Base-by-base conservation (phyloP, 2,888 invertebrate genomes). In the Griposia aprilina region DNA sequence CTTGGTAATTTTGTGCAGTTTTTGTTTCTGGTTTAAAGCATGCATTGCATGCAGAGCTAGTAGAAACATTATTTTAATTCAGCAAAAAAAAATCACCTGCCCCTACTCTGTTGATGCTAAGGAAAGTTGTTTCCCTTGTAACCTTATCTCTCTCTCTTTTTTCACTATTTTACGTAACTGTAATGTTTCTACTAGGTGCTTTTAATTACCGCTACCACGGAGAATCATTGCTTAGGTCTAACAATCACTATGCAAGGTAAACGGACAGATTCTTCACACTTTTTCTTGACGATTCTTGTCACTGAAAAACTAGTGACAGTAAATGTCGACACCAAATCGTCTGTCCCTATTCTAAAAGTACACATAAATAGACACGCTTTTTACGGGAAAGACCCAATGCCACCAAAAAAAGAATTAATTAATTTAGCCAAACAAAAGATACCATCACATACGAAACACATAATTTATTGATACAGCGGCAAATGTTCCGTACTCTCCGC, bases 401-500 rank as follows among this genome's bases (percentile, higher is more conserved):
- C 36, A 70, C 15, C 8, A 50, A 5, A 36, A 36, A 65, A 30
- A n/a, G 0, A 66, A 26, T 3, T n/a, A 52, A 20, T 26, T 41
- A 23, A 71, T 57, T 30, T 41, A 2, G 13, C 2, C n/a, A 7
- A 65, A 73, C 20, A 57, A 78, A n/a, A 57, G 41, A 41, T 73
- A 65, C 45, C 17, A 52, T 48, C 48, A 30, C n/a, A 55, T 36
- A 74, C 52, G 66, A 81, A 74, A 74, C 67, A 50, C n/a, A 68
- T 81, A 68, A 76, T 81, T 23, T 65, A 76, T 69, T 82, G 57
- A 60, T 68, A 52, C 52, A 41, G 48, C 1, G n/a, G 48, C 65
- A 73, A 80, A 80, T 80, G 26, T 60, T 63, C 20, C 55, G 55
- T 63, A 30, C 45, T 57, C 55, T 26, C 60, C 55, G 17, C 84